Evolutionary conservation across 2,113 vertebrate genomes (phyloP), one percentile per base, ranked within the genome.

Genomic region (Falcunculus frontatus): DNA sequence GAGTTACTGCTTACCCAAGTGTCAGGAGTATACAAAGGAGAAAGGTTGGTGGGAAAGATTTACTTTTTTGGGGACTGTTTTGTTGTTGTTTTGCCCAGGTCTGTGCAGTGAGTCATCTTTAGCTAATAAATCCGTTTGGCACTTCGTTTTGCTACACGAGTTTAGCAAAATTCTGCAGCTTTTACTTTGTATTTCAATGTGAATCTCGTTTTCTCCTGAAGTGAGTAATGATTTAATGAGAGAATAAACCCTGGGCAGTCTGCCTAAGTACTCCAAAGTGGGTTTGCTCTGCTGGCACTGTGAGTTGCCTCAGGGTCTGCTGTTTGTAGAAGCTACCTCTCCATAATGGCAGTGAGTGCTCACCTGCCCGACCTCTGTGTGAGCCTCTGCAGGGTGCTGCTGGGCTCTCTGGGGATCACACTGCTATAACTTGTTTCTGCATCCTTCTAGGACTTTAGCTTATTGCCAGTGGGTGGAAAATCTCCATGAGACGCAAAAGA

Each of bases 381-480:
- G 1, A 65, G 33, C 26, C 52, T 22, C 33, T 12, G 37, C 41
- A 13, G 53, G 46, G 60, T 12, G 41, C 1, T 11, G 15, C 9
- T 49, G 44, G 59, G 57, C 50, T 64, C 11, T 57, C 35, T 21
- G 60, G 29, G 10, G 37, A 12, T n/a, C 49, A 17, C 16, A 26
- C 69, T 0, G 7, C 35, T 62, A 0, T 95, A 90, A 97, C 87
- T n/a, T 96, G 16, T 95, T 97, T 96, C 92, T 62, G 12, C 80
- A 44, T 93, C 76, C 64, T 97, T 97, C 55, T 96, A 99, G 99
- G 99, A 99, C 99, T 5, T 98, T 99, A 93, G 98, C 99, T 27
- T 99, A 99, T 96, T 99, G 99, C 97, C 99, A 99, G 14, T 99
- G 99, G 99, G 99, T 99, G 97, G 99, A 99, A 97, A 99, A 99